These are phyloP conservation scores for Sipunculus nudus DNA, from an alignment of 2,888 invertebrate genomes.

Conservation along the genomic window DNA sequence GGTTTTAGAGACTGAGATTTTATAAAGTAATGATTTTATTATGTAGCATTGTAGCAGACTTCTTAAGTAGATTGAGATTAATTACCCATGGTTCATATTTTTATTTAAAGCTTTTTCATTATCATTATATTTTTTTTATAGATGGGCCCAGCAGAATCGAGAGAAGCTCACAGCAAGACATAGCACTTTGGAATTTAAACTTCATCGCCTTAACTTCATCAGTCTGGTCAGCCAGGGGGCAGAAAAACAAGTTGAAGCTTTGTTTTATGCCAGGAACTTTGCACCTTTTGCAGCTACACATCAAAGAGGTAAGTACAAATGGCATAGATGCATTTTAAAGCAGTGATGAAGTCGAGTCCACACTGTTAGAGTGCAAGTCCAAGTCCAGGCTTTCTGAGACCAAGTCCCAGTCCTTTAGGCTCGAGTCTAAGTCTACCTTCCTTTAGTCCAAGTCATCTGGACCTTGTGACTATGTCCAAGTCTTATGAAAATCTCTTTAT, in stretches of 20 bases:
- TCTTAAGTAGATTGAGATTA: no score
- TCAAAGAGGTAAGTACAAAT: slow-evolving; percentile 76
- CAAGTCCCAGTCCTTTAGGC: no score
- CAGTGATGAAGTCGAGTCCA: no score
- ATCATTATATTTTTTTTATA: slow-evolving; percentile 34
- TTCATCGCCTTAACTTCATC: slow-evolving; percentile 84
- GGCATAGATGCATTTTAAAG: no score
- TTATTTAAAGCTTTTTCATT: background rate
- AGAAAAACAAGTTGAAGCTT: slow-evolving; percentile 81
- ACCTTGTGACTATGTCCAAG: no score
- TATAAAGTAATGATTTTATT: no score
- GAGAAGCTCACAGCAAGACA: slow-evolving; percentile 76
- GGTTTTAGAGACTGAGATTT: no score
- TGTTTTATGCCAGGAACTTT: slow-evolving; percentile 85
- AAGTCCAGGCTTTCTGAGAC: no score
- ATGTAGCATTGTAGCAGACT: no score
- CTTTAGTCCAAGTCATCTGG: no score
- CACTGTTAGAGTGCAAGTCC: background rate
- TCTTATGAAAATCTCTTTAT: no score
- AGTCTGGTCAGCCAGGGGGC: slow-evolving; percentile 76
- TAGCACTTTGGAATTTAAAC: slow-evolving; percentile 79
- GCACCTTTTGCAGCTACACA: slow-evolving; percentile 81
- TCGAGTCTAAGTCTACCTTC: no score
- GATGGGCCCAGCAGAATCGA: slow-evolving; percentile 83
- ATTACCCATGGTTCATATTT: background rate